A percentile compares a stretch with the other conserved stretches of the same genome.
These are phyloP conservation scores for Candoia aspera DNA, from an alignment of 2,113 vertebrate genomes.

Conservation along the genomic window DNA sequence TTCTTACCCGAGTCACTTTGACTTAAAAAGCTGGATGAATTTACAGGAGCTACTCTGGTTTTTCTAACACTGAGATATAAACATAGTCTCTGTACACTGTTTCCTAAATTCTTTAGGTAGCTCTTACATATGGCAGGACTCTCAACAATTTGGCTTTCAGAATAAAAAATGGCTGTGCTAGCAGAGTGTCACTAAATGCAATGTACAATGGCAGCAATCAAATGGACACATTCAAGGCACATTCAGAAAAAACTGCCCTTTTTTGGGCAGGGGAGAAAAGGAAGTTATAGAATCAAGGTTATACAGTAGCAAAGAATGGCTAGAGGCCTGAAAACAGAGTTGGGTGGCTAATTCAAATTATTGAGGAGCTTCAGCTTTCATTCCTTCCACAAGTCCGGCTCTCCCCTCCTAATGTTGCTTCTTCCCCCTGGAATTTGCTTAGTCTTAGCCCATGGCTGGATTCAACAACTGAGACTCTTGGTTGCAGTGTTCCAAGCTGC, in stretches of 20 bases:
- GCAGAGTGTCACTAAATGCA: conserved; percentile 22
- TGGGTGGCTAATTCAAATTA: not conserved
- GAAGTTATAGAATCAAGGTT: not conserved
- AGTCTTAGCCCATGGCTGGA: not conserved
- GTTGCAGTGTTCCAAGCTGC: no score
- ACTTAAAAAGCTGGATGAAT: not conserved
- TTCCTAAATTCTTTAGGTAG: conserved; percentile 7
- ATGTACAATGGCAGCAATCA: conserved; percentile 4
- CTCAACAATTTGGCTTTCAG: not conserved
- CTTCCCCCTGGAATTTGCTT: not conserved
- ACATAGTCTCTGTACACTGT: not conserved
- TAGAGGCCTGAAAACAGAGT: not conserved
- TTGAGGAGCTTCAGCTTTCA: not conserved
- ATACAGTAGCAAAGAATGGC: not conserved
- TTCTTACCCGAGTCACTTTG: not conserved
- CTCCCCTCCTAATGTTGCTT: not conserved
- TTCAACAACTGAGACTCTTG: no score
- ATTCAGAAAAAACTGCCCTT: conserved; percentile 2
- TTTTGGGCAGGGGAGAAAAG: not conserved
- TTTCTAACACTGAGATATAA: conserved; percentile 14
- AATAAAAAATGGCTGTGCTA: not conserved
- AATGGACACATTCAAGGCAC: not conserved
- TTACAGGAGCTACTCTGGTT: not conserved
- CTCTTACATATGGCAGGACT: fast-evolving
- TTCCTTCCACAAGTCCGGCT: not conserved